phyloP scores from a whole-genome alignment of 2,113 vertebrate genomes.

The Puffinus mauretanicus region DNA sequence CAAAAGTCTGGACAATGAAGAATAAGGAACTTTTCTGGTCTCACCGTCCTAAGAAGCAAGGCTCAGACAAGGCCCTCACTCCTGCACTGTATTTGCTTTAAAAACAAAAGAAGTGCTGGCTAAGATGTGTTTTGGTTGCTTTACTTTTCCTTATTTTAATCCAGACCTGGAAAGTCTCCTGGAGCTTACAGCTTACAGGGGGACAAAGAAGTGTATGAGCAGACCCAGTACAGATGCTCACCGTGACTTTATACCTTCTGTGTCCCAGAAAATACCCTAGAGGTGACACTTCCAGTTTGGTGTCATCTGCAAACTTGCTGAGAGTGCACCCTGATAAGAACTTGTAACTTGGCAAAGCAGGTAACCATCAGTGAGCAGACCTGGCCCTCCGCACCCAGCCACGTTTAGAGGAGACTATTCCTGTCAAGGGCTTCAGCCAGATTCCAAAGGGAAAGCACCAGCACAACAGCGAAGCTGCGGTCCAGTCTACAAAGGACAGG shows the following conservation, averaged over 20 bases:
- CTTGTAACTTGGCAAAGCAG: background rate
- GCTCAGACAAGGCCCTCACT: background rate
- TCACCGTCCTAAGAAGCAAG: background rate
- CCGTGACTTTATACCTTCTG: background rate
- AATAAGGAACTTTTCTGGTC: background rate
- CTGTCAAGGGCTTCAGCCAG: background rate
- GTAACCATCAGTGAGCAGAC: background rate
- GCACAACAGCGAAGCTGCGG: rapidly evolving
- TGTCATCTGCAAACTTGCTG: background rate
- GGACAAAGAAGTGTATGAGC: background rate
- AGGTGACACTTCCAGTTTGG: background rate
- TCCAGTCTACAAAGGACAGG: background rate
- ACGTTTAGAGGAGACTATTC: background rate
- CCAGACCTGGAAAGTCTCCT: background rate
- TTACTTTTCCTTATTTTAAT: background rate
- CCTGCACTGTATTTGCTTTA: background rate
- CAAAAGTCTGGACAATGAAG: background rate
- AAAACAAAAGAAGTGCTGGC: background rate
- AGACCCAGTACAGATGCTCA: background rate
- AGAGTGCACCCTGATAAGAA: background rate
- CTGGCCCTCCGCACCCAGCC: background rate
- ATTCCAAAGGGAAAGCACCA: background rate
- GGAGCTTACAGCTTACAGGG: background rate
- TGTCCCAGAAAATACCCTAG: background rate
- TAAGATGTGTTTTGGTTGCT: background rate